phyloP scores from a whole-genome alignment of 2,888 invertebrate species.

The Sminthurinus aureus region DNA sequence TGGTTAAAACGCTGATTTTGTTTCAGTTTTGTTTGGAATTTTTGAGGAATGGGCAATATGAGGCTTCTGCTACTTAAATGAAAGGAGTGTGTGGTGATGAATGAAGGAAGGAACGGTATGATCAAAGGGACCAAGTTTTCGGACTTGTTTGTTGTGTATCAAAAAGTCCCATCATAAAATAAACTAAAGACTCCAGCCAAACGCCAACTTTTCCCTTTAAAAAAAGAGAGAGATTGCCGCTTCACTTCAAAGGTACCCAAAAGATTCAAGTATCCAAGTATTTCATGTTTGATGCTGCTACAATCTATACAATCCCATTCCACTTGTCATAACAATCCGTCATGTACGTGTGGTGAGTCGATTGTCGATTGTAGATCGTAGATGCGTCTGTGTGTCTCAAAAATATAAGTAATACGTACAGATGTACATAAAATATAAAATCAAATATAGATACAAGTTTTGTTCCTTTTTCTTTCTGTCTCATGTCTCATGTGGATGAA shows the following conservation, averaged over 20 bases:
- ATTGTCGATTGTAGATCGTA: no score
- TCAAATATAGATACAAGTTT: no score
- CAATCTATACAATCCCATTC: background rate
- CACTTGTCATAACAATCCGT: constrained; percentile 37
- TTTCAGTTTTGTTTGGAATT: background rate
- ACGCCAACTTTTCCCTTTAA: constrained; percentile 24
- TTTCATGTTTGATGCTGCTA: constrained; percentile 8
- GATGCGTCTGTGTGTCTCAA: background rate
- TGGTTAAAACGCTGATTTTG: background rate
- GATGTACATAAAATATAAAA: background rate
- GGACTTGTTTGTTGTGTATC: constrained; percentile 38
- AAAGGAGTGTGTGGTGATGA: background rate
- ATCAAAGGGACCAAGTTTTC: constrained; percentile 24
- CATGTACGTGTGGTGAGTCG: background rate
- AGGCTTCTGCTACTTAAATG: background rate
- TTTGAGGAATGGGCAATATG: background rate
- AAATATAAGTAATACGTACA: no score
- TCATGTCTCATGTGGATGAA: background rate
- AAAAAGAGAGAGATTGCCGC: constrained; percentile 5
- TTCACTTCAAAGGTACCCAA: constrained; percentile 18
- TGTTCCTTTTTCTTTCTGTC: background rate
- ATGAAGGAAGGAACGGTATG: background rate
- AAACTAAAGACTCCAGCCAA: constrained; percentile 40
- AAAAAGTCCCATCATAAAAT: constrained; percentile 42
- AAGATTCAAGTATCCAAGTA: background rate